Conservation (phyloP, 2,797 vertebrate species). For the Pangasius macronema region DNA sequence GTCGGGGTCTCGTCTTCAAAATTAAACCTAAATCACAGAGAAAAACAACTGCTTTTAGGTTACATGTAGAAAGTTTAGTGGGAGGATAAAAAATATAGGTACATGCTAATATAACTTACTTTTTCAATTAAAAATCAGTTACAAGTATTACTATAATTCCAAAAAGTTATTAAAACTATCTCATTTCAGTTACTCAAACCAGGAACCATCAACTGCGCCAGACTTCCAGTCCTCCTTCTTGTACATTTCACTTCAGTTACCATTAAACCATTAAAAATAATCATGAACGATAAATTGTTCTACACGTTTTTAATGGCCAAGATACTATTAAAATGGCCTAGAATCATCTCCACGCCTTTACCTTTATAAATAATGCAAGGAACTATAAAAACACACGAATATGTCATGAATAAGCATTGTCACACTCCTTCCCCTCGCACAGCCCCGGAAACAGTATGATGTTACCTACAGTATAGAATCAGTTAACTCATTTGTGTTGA, state of each 20-base stretch:
- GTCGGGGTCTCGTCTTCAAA: conserved; percentile 93
- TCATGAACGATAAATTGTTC: not conserved
- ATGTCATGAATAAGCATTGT: not conserved
- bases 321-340: not conserved
- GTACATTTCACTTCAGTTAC: not conserved
- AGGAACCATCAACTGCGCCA: not conserved
- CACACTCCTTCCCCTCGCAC: not conserved
- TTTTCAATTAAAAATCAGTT: not conserved
- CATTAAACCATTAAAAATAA: conserved; percentile 10
- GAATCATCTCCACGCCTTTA: not conserved
- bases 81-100: not conserved
- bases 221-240: not conserved
- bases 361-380: not conserved
- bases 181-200: not conserved
- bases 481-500: not conserved
- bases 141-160: not conserved
- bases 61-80: not conserved
- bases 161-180: not conserved
- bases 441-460: not conserved
- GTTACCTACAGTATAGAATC: not conserved
- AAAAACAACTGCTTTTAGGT: not conserved
- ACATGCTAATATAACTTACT: not conserved
- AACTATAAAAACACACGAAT: not conserved
- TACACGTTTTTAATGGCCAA: not conserved
- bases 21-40: conserved; percentile 84